A percentile compares a stretch with the other conserved stretches of the same genome.
Evolutionary conservation across 2,797 vertebrate species (phyloP).

Genomic region (Sebastes glaucus): DNA sequence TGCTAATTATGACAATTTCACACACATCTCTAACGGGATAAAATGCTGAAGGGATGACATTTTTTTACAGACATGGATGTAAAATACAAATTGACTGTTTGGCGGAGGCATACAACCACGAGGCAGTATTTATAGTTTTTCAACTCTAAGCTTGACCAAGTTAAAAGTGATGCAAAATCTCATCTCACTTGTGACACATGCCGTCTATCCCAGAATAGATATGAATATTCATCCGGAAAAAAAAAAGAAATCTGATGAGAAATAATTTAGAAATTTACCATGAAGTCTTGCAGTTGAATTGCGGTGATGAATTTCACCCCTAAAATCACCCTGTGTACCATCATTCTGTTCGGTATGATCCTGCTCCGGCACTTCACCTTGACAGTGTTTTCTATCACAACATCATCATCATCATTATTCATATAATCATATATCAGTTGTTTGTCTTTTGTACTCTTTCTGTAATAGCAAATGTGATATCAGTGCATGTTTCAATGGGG

Average conservation of each 20-base stretch:
- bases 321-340: background rate
- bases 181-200: background rate
- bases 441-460: background rate
- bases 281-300: background rate
- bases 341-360: background rate
- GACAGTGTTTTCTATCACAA: background rate
- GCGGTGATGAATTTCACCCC: background rate
- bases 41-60: too few species aligned
- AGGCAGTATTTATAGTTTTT: rapidly evolving
- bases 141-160: background rate
- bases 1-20: too few species aligned
- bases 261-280: constrained; percentile 1
- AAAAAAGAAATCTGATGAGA: background rate
- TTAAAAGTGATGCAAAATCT: constrained; percentile 1
- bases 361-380: background rate
- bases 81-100: too few species aligned
- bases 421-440: too few species aligned
- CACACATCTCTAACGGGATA: too few species aligned
- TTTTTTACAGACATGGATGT: too few species aligned
- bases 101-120: too few species aligned
- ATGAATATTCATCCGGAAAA: background rate
- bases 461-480: background rate
- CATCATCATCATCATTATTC: background rate
- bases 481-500: background rate
- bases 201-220: constrained; percentile 9